Base-by-base conservation (phyloP, 2,113 vertebrate genomes). In the Syngnathus typhle region DNA sequence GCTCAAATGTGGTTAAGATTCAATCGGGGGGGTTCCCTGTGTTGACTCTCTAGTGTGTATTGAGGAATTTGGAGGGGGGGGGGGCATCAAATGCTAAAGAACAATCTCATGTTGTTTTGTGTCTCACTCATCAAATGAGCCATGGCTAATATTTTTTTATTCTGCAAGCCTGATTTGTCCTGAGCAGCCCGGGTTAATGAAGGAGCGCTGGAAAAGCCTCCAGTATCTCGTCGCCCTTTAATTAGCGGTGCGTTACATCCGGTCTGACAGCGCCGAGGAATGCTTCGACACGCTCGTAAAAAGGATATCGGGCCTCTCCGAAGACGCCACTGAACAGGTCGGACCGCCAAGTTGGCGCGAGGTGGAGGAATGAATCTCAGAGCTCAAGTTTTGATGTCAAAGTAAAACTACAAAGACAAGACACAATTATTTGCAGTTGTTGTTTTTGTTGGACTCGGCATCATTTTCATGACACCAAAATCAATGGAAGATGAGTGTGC, bases 231-330 rank as follows among this genome's bases (percentile, higher is more conserved):
- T 23, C 16, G 43, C 71, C 72, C 84, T 90, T 68, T 89, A 90
- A 90, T 92, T 88, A 91, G 74, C 65, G 59, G 71, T 49, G 71
- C 83, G 84, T 87, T 84, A 76, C 82, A 76, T 39, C 62, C 43
- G 23, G 69, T 19, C 41, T 68, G 79, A 84, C 79, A 84, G 77
- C 61, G 68, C 72, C 73, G 78, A 81, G 87, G 86, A 90, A 90
- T 90, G 85, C 78, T 74, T 75, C 72, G 80, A 78, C 84, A 54
- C 36, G 82, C 82, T 86, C 69, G 71, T 87, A 85, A 88, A 88
- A 74, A 78, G 82, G 72, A 84, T 84, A 81, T 85, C 83, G 76
- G 82, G 82, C 75, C 75, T 74, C 38, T 52, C 21, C 54, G 0
- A 58, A 74, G 79, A 82, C 51, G 59, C 74, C 55, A 41, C 56